Evolutionary conservation across 92 coral and sea anemone genomes (phyloP).

Genomic region (Bergia puertoricense): DNA sequence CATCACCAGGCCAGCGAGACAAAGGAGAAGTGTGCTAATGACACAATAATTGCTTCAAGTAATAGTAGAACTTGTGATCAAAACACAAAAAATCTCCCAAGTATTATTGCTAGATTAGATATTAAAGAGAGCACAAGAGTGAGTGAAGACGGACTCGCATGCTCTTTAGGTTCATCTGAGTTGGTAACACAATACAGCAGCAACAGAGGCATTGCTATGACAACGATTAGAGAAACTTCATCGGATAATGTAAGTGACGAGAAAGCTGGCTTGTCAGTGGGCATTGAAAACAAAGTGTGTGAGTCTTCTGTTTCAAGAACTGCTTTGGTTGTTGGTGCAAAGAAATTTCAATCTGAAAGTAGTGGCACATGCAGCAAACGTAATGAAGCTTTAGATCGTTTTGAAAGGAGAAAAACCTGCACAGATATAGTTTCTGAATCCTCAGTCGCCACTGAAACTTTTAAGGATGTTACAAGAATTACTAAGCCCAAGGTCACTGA

Average conservation of each 20-base stretch:
- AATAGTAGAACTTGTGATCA: not conserved
- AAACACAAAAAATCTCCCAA: not conserved
- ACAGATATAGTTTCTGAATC: not conserved
- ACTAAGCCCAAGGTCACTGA: not conserved
- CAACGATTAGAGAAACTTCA: not conserved
- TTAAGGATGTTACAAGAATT: not conserved
- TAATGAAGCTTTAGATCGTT: not conserved
- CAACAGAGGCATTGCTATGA: not conserved
- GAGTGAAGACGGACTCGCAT: not conserved
- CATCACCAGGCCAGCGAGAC: not conserved
- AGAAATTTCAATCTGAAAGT: not conserved
- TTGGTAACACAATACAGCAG: not conserved
- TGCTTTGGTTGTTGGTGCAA: not conserved
- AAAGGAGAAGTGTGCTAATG: not conserved
- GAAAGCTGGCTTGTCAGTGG: not conserved
- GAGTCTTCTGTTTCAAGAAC: not conserved
- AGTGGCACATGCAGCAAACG: not conserved
- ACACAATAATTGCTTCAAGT: not conserved
- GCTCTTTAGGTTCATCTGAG: not conserved
- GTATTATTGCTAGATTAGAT: not conserved
- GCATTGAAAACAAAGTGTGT: not conserved
- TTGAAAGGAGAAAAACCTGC: not conserved
- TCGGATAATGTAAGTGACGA: not conserved
- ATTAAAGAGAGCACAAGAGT: too few relatives aligned
- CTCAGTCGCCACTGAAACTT: not conserved